Base-by-base conservation (phyloP, 2,797 vertebrate species). In the Strix occidentalis region DNA sequence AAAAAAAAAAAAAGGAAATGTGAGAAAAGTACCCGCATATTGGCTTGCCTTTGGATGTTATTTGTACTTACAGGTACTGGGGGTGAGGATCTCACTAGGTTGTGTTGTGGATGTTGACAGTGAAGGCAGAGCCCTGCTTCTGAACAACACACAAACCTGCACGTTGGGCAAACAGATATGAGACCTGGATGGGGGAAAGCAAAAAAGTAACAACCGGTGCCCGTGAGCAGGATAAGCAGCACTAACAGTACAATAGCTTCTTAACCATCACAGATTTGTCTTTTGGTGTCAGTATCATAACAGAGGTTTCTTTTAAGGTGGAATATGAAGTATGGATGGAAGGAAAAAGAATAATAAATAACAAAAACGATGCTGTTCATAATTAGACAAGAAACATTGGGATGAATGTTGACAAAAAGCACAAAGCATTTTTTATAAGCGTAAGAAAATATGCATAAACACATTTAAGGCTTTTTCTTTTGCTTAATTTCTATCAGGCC, bases 151-250 rank as follows among this genome's bases (percentile, higher is more conserved):
- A 9, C 58, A 24, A 26, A 60, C 46, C 33, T 17, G 57, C 13
- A 8, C 6, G 1, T 24, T 70, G 66, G n/a, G 35, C 41, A 69
- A 31, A 64, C 1, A 7, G 39, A 1, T 10, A 12, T 4, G 5
- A 18, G 51, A 9, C 7, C 33, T n/a, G 56, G 50, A 16, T 5
- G 16, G 46, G 37, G 63, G 57, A 75, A 75, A 43, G 13, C 29
- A 26, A 54, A 61, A 50, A 48, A 21, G 29, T 19, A 43, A 45
- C 18, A 26, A 19, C 26, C 12, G 0, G 11, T 26, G 35, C 24
- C 39, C 0, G 3, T 17, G 48, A 53, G 23, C n/a, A 35, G 56
- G n/a, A 8, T 9, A 18, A 83, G 66, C 28, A 31, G 13, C 68
- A n/a, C 19, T 5, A 29, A 12, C 6, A n/a, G 58, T 18, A 20